Percentiles rank a stretch among this genome's conserved stretches.
phyloP scores from a whole-genome alignment of 2,113 vertebrate species.

The Saccopteryx bilineata region DNA sequence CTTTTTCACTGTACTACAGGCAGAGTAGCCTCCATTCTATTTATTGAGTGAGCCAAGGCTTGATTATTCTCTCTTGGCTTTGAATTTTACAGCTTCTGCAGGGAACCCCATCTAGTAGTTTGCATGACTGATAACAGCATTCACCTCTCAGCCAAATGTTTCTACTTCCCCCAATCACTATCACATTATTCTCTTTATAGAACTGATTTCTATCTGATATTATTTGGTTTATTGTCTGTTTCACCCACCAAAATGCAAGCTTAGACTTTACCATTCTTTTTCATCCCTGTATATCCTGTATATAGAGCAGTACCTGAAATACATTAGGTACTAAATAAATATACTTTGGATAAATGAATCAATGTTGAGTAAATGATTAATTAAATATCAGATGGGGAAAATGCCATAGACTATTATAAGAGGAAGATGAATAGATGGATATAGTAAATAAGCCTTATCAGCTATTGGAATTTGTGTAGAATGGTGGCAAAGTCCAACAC shows the following conservation, averaged over 20 bases:
- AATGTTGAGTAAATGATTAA: background rate
- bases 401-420: background rate
- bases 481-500: background rate
- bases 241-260: background rate
- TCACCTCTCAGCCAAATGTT: background rate
- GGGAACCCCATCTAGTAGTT: background rate
- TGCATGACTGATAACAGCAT: background rate
- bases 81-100: background rate
- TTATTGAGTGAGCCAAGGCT: background rate
- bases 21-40: background rate
- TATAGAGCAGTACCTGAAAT: background rate
- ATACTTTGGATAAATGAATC: slow-evolving; percentile 10
- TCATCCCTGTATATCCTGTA: background rate
- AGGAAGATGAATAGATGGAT: background rate
- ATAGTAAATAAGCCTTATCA: background rate
- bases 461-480: background rate
- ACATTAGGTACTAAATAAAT: background rate
- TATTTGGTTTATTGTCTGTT: background rate
- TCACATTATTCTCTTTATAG: slow-evolving; percentile 10
- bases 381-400: background rate
- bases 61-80: background rate
- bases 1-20: background rate
- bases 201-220: background rate
- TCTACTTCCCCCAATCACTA: background rate
- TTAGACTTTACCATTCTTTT: background rate